Base-by-base conservation (phyloP, 2,888 invertebrate species). In the Lomographa bimaculata region DNA sequence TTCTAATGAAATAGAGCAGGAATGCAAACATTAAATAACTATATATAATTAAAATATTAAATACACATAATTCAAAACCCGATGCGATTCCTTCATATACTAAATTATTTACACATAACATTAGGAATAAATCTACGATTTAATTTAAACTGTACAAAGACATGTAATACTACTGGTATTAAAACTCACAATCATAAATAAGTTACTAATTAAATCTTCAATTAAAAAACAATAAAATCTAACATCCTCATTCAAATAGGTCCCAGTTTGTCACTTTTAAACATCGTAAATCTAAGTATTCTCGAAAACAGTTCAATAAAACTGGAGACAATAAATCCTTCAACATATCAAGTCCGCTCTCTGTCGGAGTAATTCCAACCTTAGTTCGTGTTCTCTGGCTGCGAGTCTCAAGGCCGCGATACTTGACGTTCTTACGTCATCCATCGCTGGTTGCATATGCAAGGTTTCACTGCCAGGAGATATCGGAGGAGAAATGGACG, bases 361-460 rank as follows among this genome's bases (percentile, higher is more conserved):
- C 64, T 95, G 95, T 30, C 96, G 91, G 51, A 96, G 79, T 87
- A 95, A 90, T 77, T 96, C 96, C 59, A 97, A 86, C 72, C 95
- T 92, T 25, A 96, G 82, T 76, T 97, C 97, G 77, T 97, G 97
- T 70, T 97, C 97, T 17, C 97, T 89, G 0, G 97, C 97, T 60
- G 97, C 97, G 29, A 96, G 81, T 56, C 97, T 90, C 40, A 97
- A 85, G 0, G 96, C 94, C 0, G 96, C 96, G 57, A 97, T 97
- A 66, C 97, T 97, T 6, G 95, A 95, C 53, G 93, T 94, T 56
- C 96, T 89, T n/a, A 96, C 91, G 70, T 96, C 96, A 16, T 87
- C 89, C 48, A 73, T 61, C 45, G 42, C 57, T 2, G 92, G 92
- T 19, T 87, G 62, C 61, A 84, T 66, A 16, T 85, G 83, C 34